Evolutionary conservation across 1,140 invertebrate genomes (phyloP), one percentile per base, ranked within the genome.

Genomic region (Acromyrmex charruanus): DNA sequence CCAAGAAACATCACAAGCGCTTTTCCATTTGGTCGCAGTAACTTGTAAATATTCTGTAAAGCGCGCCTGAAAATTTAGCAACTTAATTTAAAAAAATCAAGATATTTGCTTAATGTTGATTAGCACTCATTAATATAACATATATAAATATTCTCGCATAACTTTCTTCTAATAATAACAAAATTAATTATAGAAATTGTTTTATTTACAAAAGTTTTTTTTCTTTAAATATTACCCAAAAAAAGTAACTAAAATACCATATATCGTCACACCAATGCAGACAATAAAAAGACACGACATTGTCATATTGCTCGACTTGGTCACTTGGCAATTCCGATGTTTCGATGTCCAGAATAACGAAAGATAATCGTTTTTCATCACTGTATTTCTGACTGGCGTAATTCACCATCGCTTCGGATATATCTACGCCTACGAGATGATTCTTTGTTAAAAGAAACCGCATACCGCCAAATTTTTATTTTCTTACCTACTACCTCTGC

Each of bases 231-330:
- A 4, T 55, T 21, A 74, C 25, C 2, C 7, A 75, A 16, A 6
- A 44, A 9, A 0, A 25, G 25, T 25, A 25, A 25, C 1, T 3
- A n/a, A 69, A n/a, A 95, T 96, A 98, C 96, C 96, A 96, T 89
- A 97, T 96, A 91, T 98, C 96, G 84, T 97, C 96, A 49, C 98
- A 97, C 98, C 98, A 98, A 89, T 98, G 98, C 0, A 98, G 94
- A 87, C 98, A 97, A 92, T 98, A 98, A 90, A 98, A 98, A 0
- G 98, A 98, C 71, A 98, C 96, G 1, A 96, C 96, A 90, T 98
- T 97, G 86, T 97, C 96, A 88, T 97, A 98, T 49, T 94, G 93
- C n/a, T 94, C 96, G 14, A 94, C 89, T 85, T 96, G 87, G 21
- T 96, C 92, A 2, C 93, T 92, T 0, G 96, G 96, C 59, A 97